phyloP scores from a whole-genome alignment of 2,888 invertebrate species.

The Caenorhabditis angaria region DNA sequence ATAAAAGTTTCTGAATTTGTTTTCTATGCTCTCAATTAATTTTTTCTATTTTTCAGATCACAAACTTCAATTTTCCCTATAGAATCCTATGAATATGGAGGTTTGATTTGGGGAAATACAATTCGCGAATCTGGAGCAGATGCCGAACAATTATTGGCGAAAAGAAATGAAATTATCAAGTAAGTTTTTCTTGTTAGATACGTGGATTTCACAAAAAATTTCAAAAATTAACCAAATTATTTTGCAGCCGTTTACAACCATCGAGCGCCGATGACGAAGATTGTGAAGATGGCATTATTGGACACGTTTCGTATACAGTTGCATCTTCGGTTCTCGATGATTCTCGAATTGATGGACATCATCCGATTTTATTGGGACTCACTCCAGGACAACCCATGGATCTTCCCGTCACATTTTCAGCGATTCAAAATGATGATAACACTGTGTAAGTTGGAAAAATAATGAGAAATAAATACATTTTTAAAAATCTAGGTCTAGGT shows the following conservation, averaged over 20 bases:
- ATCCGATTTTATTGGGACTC: neutral
- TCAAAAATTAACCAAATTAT: no score
- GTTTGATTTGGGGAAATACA: slow-evolving; percentile 26
- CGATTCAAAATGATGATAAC: neutral
- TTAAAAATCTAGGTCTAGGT: no score
- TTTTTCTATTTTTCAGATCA: slow-evolving; percentile 18
- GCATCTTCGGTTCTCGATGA: slow-evolving; percentile 64
- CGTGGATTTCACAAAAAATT: no score
- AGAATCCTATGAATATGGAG: slow-evolving; percentile 8
- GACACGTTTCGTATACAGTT: slow-evolving; percentile 69
- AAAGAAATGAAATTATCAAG: slow-evolving; percentile 59
- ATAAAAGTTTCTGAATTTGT: neutral
- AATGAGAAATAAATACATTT: no score
- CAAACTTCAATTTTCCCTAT: slow-evolving; percentile 21
- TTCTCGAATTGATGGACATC: slow-evolving; percentile 12
- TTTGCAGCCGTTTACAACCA: slow-evolving; percentile 40
- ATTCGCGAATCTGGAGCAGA: slow-evolving; percentile 45
- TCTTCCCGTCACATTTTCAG: neutral
- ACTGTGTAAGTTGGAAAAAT: slow-evolving; percentile 1
- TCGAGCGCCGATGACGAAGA: slow-evolving; percentile 50
- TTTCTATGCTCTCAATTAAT: no score
- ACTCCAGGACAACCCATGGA: slow-evolving; percentile 7
- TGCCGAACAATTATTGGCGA: slow-evolving; percentile 55
- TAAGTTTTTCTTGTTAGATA: slow-evolving; percentile 3
- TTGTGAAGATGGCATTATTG: slow-evolving; percentile 51